These are phyloP conservation scores for Odontocerum albicorne DNA, from an alignment of 2,888 invertebrate genomes.

Conservation along the genomic window DNA sequence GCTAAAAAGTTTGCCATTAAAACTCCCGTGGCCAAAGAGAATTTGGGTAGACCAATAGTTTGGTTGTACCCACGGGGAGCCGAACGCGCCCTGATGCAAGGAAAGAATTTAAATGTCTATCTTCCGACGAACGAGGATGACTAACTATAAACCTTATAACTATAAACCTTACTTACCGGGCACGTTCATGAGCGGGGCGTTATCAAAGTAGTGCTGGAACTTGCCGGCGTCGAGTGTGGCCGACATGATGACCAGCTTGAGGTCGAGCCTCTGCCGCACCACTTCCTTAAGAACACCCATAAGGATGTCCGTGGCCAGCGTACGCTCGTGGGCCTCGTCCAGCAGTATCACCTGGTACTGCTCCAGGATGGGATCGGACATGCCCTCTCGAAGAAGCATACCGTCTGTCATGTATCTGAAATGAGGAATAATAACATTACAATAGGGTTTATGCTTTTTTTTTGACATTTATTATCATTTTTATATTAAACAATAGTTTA, in stretches of 20 bases:
- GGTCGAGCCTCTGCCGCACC: slow-evolving; percentile 85
- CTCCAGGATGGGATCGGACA: slow-evolving; percentile 98
- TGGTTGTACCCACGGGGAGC: too few species aligned
- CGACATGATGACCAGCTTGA: slow-evolving; percentile 98
- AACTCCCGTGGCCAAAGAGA: too few species aligned
- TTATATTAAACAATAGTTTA: too few species aligned
- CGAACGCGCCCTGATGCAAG: too few species aligned
- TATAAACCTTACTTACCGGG: slow-evolving; percentile 71
- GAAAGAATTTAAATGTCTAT: too few species aligned
- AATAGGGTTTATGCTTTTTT: too few species aligned
- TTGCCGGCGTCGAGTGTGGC: slow-evolving; percentile 99
- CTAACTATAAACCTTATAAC: too few species aligned
- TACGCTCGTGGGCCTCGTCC: slow-evolving; percentile 99
- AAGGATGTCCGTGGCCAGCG: slow-evolving; percentile 95
- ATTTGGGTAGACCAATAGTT: too few species aligned
- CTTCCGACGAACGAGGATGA: too few species aligned
- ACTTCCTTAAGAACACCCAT: slow-evolving; percentile 99
- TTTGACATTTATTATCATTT: too few species aligned
- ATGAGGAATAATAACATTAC: too few species aligned
- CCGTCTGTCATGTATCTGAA: slow-evolving; percentile 96
- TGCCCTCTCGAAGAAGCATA: slow-evolving; percentile 98
- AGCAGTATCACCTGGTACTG: slow-evolving; percentile 93
- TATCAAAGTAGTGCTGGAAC: slow-evolving; percentile 98
- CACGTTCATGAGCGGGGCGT: slow-evolving; percentile 97
- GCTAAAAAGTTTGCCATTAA: too few species aligned